Conservation (phyloP, 1,140 invertebrate species). For the Zeugodacus cucurbitae region DNA sequence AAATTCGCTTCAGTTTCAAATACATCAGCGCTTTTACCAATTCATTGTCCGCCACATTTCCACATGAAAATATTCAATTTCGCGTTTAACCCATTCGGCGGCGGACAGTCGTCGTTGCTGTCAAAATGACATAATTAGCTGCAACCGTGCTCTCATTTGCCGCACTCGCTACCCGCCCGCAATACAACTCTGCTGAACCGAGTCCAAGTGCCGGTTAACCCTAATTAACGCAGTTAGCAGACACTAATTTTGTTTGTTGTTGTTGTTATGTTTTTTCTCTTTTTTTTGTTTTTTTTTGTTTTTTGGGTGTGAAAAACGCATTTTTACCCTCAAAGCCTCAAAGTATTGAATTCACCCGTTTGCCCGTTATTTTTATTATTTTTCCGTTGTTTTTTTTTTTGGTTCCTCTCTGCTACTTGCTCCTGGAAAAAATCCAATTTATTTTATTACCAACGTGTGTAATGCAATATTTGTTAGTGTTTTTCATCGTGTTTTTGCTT, state of each 20-base stretch:
- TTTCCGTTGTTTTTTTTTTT: background rate
- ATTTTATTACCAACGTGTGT: constrained; percentile 28
- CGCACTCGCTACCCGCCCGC: background rate
- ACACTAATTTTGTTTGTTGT: background rate
- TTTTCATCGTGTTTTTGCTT: background rate
- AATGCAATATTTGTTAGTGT: constrained; percentile 17
- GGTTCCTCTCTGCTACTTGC: background rate
- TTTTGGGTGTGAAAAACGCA: background rate
- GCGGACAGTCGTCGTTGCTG: background rate
- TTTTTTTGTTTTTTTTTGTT: background rate
- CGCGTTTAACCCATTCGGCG: background rate
- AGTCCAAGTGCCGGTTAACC: background rate
- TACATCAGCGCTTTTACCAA: constrained; percentile 5
- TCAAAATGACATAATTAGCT: constrained; percentile 20
- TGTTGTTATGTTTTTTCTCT: background rate
- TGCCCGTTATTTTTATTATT: background rate
- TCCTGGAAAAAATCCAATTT: background rate
- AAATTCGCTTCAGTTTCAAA: background rate
- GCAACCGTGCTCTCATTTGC: background rate
- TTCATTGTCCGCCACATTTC: background rate
- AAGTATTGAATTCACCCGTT: background rate
- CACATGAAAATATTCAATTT: background rate
- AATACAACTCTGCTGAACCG: background rate
- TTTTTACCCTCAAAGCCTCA: background rate
- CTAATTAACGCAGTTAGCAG: constrained; percentile 24